Base-by-base conservation (phyloP, 2,797 vertebrate genomes). In the Eulemur mongoz region DNA sequence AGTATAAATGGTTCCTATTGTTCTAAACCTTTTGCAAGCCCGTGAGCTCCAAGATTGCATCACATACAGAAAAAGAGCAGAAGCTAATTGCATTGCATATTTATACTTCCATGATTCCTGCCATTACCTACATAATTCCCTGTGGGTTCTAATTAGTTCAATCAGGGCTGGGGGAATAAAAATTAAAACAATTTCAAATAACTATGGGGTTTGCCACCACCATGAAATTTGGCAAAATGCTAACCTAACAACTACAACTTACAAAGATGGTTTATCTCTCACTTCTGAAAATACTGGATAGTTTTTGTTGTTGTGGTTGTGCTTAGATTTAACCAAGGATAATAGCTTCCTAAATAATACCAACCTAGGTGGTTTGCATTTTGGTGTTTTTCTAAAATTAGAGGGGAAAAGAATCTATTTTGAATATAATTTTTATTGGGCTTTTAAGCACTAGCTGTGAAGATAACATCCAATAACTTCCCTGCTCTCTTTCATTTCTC, bases 41-140 rank as follows among this genome's bases (percentile, higher is more conserved):
- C 40, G 20, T 17, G 72, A 85, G 93, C 92, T 98, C 91, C 81
- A 87, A 97, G 70, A 94, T 80, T 96, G 40, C 52, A 95, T 96
- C 89, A 79, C 57, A 40, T 52, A 67, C 72, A 94, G 52, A 96
- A 85, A 97, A 95, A 97, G 78, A 79, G 84, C 95, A 96, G 20
- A 69, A 87, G 43, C 93, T 98, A 98, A 98, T 95, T 97, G 72
- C 92, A 95, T 48, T 91, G 96, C 94, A 98, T 97, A 98, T 98
- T 98, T 97, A 97, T 93, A 92, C 54, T 96, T 89, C 72, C 94
- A 86, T 90, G 83, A 57, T 96, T 94, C 91, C 80, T 79, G 84
- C 93, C 85, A 94, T 86, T 98, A 96, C 94, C 95, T 84, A 76
- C 90, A 95, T 95, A 97, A 97, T 94, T 97, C 93, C 83, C 97